Conservation (phyloP, 1,140 invertebrate species). For the Heliconius himera region DNA sequence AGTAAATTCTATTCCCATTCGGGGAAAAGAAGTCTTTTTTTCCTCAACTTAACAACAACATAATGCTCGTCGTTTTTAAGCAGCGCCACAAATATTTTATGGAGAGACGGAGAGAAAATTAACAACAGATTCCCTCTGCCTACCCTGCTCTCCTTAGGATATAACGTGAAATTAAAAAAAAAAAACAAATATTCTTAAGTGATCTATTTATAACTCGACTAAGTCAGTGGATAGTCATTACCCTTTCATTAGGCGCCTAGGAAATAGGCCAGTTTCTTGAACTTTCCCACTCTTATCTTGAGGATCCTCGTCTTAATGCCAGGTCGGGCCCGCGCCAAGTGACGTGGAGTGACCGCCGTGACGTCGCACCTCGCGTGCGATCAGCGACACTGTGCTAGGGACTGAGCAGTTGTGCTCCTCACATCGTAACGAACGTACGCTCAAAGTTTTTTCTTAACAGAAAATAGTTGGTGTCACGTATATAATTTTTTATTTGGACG, state of each 20-base stretch:
- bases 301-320: conserved; percentile 16
- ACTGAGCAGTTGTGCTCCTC: conserved; percentile 47
- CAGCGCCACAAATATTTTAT: too few relatives aligned
- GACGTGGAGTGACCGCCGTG: conserved; percentile 48
- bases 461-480: conserved; percentile 24
- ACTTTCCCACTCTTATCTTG: conserved; percentile 18
- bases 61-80: too few relatives aligned
- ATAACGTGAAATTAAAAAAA: background rate
- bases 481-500: background rate
- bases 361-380: conserved; percentile 63
- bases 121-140: too few relatives aligned
- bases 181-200: background rate
- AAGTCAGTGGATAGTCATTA: conserved; percentile 19
- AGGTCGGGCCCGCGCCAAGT: conserved; percentile 5
- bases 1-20: too few relatives aligned
- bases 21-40: too few relatives aligned
- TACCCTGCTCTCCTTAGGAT: too few relatives aligned
- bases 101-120: too few relatives aligned
- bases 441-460: conserved; percentile 21
- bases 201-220: background rate
- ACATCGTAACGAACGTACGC: conserved; percentile 41
- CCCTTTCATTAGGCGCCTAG: conserved; percentile 22
- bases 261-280: conserved; percentile 20
- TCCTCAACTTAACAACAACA: too few relatives aligned
- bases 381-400: conserved; percentile 35